Conservation (phyloP, 2,113 vertebrate species). For the Peromyscus leucopus region DNA sequence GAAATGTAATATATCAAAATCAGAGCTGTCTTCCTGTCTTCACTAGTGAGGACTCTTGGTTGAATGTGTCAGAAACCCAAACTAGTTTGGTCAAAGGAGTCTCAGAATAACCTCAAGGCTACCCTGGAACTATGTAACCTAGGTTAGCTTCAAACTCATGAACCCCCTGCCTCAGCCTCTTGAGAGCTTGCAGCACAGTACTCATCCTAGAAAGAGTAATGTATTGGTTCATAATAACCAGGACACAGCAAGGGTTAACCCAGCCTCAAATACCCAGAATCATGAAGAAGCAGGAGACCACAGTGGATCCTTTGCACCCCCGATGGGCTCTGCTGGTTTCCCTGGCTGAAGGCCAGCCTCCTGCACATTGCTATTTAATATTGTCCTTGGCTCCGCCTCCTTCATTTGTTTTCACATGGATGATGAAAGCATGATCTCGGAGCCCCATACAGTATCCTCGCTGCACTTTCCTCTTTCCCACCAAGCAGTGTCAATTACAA, state of each 20-base stretch:
- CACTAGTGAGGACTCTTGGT: background rate
- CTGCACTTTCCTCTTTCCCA: no score
- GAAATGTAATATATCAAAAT: background rate
- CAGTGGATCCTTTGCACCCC: background rate
- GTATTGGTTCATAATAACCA: background rate
- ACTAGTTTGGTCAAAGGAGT: background rate
- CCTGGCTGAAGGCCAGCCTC: background rate
- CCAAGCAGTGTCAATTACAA: background rate
- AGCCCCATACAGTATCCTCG: background rate
- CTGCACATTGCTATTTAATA: background rate
- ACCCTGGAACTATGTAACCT: background rate
- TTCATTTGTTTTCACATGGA: background rate
- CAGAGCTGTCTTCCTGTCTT: background rate
- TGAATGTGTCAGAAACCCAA: slow-evolving; percentile 20
- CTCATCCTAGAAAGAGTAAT: background rate
- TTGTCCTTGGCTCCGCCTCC: background rate
- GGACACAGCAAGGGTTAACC: background rate
- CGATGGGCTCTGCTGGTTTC: background rate
- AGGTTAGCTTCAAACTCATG: background rate
- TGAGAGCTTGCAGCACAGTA: background rate
- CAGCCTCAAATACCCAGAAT: background rate
- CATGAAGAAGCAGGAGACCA: background rate
- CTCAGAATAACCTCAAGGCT: background rate
- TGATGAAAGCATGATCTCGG: no score
- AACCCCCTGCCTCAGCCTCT: background rate